Evolutionary conservation across 2,113 vertebrate species (phyloP).

Genomic region (Dicrurus megarhynchus): DNA sequence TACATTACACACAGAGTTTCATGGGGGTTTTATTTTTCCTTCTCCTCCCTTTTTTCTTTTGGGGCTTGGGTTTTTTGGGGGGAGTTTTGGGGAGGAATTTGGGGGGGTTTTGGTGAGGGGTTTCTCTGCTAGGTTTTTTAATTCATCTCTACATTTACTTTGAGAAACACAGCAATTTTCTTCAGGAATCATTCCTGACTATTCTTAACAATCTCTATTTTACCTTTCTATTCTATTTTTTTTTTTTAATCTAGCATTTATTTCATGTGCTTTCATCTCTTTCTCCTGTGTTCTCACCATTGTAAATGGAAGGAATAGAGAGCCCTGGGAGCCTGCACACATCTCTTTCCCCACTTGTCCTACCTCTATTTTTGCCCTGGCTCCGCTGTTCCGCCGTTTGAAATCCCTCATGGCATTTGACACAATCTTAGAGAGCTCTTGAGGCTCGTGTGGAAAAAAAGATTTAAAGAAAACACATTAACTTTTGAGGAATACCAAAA

Average conservation of each 20-base stretch:
- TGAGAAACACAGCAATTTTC: neutral
- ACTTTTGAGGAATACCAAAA: constrained; percentile 18
- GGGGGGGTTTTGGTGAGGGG: neutral
- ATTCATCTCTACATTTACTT: neutral
- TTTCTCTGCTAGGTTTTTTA: neutral
- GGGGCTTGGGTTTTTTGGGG: neutral
- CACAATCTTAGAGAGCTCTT: neutral
- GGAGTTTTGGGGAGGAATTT: neutral
- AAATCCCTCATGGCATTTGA: neutral
- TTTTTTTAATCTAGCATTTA: neutral
- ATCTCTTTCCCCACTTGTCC: neutral
- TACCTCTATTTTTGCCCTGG: constrained; percentile 29
- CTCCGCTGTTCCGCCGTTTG: neutral
- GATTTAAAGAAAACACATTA: neutral
- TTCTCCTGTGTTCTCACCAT: neutral
- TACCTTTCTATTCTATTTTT: too few relatives aligned
- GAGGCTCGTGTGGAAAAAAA: neutral
- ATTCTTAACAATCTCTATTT: neutral
- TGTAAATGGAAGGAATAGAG: neutral
- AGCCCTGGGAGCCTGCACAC: neutral
- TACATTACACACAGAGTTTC: neutral
- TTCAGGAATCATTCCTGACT: neutral
- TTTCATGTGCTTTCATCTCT: neutral
- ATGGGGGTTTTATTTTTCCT: neutral
- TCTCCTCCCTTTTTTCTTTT: neutral